Conservation (phyloP, 53 echinoderm and acorn worm species). For the Antedon mediterranea region DNA sequence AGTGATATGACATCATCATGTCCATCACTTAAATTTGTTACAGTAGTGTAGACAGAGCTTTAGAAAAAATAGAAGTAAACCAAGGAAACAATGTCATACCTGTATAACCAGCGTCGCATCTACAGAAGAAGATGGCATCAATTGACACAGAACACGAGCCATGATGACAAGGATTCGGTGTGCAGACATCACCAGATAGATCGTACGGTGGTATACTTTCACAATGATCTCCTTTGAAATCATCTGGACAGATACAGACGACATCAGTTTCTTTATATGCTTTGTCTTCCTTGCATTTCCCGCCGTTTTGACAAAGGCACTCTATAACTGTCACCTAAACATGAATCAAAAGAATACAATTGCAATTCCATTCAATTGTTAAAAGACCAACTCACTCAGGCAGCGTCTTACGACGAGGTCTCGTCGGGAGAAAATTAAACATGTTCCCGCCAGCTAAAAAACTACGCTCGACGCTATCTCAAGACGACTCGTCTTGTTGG, state of each 20-base stretch:
- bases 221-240: constrained; percentile 44
- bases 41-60: too few species aligned
- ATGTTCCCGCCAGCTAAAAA: too few species aligned
- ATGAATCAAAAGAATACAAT: background rate
- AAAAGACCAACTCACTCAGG: too few species aligned
- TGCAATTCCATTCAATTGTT: too few species aligned
- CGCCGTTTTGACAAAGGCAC: constrained; percentile 50
- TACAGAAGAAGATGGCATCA: constrained; percentile 29
- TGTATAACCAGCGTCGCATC: constrained; percentile 46
- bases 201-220: constrained; percentile 4
- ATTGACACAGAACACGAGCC: constrained; percentile 31
- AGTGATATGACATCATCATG: too few species aligned
- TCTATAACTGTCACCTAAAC: constrained; percentile 43
- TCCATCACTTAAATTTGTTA: too few species aligned
- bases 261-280: background rate
- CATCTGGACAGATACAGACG: constrained; percentile 36
- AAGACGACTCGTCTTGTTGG: too few species aligned
- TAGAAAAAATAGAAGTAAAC: too few species aligned
- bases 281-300: constrained; percentile 14
- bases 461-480: too few species aligned
- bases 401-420: too few species aligned
- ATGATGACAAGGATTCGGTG: constrained; percentile 48
- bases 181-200: constrained; percentile 28
- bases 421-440: too few species aligned
- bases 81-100: too few species aligned